Evolutionary conservation across 2,797 vertebrate genomes (phyloP).

Genomic region (Cynodonichthys magdalenae): DNA sequence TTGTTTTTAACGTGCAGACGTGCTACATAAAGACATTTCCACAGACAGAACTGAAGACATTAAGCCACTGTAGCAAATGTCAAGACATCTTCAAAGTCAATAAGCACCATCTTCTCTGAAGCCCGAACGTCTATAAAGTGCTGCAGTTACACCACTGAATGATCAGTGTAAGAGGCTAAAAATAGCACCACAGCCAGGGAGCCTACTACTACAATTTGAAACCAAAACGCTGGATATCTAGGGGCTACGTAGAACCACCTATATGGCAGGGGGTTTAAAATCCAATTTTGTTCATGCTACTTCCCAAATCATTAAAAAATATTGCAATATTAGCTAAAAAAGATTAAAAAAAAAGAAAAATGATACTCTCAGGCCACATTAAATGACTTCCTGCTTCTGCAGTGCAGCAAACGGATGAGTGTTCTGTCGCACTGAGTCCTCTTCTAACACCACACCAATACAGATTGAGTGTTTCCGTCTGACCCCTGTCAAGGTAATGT

Average conservation of each 20-base stretch:
- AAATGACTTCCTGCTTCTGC: conserved; percentile 30
- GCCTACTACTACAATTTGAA: background rate
- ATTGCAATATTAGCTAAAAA: conserved; percentile 13
- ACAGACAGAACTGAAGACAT: background rate
- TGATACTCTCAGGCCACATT: conserved; percentile 37
- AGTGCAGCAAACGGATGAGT: conserved; percentile 52
- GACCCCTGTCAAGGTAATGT: conserved; percentile 62
- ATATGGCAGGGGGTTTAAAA: conserved; percentile 1
- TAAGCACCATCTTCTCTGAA: background rate
- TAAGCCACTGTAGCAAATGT: background rate
- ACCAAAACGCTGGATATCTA: background rate
- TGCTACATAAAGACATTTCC: background rate
- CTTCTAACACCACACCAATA: conserved; percentile 36
- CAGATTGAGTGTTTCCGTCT: conserved; percentile 41
- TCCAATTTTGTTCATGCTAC: background rate
- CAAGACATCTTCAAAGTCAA: background rate
- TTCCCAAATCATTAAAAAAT: conserved; percentile 9
- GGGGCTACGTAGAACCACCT: background rate
- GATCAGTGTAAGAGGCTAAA: background rate
- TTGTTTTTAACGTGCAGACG: too few relatives aligned
- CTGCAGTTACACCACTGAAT: background rate
- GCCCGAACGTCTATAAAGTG: background rate
- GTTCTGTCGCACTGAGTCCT: conserved; percentile 51
- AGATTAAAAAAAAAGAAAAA: conserved; percentile 17
- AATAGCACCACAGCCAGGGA: background rate